phyloP scores from a whole-genome alignment of 1,140 invertebrate species.

The Zaprionus gabonicus region DNA sequence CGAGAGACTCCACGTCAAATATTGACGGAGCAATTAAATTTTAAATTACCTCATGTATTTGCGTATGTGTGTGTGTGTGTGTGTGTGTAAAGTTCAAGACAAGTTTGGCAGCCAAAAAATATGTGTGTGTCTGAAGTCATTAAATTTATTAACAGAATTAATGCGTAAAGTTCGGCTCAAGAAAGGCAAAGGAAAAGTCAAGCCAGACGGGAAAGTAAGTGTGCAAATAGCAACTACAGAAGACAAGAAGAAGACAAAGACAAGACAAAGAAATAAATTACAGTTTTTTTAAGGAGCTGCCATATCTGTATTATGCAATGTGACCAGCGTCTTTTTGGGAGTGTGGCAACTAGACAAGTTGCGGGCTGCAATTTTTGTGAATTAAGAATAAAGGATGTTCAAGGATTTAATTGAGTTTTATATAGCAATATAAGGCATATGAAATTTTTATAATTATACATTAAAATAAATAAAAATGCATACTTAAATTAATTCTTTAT shows the following conservation, averaged over 20 bases:
- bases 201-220: slow-evolving; percentile 1
- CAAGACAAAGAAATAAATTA: slow-evolving; percentile 56
- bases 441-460: too few species aligned
- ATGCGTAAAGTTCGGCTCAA: slow-evolving; percentile 68
- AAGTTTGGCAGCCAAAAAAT: slow-evolving; percentile 49
- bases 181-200: slow-evolving; percentile 43
- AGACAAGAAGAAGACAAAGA: neutral
- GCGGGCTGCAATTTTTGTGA: too few species aligned
- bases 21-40: slow-evolving; percentile 78
- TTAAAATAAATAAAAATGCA: too few species aligned
- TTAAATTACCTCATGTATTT: slow-evolving; percentile 66
- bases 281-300: slow-evolving; percentile 41
- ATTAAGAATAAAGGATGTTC: too few species aligned
- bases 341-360: too few species aligned
- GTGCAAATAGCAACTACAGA: neutral
- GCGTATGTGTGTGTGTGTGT: slow-evolving; percentile 48
- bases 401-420: too few species aligned
- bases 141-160: slow-evolving; percentile 82
- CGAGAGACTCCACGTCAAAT: slow-evolving; percentile 45
- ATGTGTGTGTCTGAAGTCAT: slow-evolving; percentile 52
- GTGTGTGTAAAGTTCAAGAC: slow-evolving; percentile 60
- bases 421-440: too few species aligned
- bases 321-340: slow-evolving; percentile 34
- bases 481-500: too few species aligned
- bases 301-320: slow-evolving; percentile 57